These are phyloP conservation scores for Promerops cafer DNA, from an alignment of 2,113 vertebrate species.

Conservation along the genomic window DNA sequence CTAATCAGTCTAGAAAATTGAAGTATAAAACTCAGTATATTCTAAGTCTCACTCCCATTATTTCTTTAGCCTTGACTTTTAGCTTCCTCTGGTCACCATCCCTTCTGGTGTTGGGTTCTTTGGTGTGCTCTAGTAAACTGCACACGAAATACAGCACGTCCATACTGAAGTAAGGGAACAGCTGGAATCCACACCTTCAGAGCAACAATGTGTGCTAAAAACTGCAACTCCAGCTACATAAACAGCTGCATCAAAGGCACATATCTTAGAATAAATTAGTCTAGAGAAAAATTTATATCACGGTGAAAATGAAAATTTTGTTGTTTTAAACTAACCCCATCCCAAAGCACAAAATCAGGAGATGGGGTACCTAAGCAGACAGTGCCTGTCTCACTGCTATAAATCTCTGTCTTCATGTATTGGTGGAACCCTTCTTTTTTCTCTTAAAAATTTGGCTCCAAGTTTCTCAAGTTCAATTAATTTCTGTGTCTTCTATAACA, in stretches of 20 bases:
- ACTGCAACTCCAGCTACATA: neutral
- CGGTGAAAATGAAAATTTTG: neutral
- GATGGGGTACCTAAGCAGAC: neutral
- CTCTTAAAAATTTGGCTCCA: neutral
- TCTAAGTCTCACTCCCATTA: neutral
- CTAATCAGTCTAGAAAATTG: neutral
- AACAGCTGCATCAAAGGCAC: neutral
- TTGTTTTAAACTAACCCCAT: neutral
- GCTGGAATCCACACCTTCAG: neutral
- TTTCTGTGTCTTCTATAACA: neutral
- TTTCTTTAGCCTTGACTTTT: neutral
- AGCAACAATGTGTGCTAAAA: neutral
- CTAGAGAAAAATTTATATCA: neutral
- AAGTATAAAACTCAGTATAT: neutral
- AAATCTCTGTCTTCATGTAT: neutral
- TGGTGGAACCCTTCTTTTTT: neutral
- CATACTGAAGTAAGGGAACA: neutral
- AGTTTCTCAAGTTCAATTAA: neutral
- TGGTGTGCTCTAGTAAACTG: neutral
- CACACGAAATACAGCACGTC: neutral
- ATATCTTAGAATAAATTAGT: neutral
- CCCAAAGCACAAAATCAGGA: neutral
- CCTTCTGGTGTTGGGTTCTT: neutral
- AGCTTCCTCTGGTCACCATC: neutral
- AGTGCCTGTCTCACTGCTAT: neutral